Conservation (phyloP, 2,113 vertebrate species). For the Empidonax traillii region DNA sequence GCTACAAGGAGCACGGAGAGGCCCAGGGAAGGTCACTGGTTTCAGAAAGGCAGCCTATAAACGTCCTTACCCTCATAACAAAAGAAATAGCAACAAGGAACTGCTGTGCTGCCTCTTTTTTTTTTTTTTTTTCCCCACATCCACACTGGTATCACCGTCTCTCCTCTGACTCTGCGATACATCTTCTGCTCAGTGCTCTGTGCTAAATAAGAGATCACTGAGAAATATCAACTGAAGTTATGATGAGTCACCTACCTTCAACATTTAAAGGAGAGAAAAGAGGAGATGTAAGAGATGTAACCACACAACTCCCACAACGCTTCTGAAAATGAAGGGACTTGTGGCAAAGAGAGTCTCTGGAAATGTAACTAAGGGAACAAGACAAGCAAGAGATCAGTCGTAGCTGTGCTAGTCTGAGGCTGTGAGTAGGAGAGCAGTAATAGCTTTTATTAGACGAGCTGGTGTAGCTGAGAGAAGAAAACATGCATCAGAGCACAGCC, state of each 20-base stretch:
- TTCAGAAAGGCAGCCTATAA: not conserved
- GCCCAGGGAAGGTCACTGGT: not conserved
- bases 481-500: not conserved
- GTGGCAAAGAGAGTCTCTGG: constrained; percentile 31
- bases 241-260: constrained; percentile 59
- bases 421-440: constrained; percentile 43
- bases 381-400: constrained; percentile 28
- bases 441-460: constrained; percentile 52
- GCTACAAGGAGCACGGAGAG: not conserved
- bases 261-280: constrained; percentile 31
- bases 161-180: constrained; percentile 16
- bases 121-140: not conserved
- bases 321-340: constrained; percentile 42
- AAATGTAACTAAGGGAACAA: constrained; percentile 59
- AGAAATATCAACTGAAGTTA: constrained; percentile 56
- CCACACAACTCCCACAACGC: constrained; percentile 52
- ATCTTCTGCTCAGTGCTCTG: not conserved
- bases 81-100: not conserved
- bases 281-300: constrained; percentile 44
- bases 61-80: not conserved
- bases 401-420: constrained; percentile 34
- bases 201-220: constrained; percentile 53
- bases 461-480: not conserved
- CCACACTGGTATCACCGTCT: not conserved
- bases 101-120: not conserved